phyloP scores from a whole-genome alignment of 2,888 invertebrate genomes.

The Tillus elongatus region DNA sequence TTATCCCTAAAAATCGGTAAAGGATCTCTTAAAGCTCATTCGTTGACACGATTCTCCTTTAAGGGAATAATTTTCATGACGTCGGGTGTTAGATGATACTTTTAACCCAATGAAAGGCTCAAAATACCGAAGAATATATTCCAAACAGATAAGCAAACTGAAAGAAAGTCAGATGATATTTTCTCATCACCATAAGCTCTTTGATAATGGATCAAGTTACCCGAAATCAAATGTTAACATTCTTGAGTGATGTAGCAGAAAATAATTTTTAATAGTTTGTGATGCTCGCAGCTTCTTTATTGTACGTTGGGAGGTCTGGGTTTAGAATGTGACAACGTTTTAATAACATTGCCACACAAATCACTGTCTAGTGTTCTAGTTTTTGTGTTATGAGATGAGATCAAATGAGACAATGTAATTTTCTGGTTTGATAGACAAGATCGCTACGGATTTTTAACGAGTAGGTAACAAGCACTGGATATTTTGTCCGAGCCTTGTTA shows the following conservation, averaged over 20 bases:
- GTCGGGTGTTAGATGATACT: too few relatives aligned
- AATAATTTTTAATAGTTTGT: conserved; percentile 38
- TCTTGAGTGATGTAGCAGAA: conserved; percentile 40
- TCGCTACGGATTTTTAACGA: conserved; percentile 28
- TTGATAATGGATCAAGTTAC: conserved; percentile 34
- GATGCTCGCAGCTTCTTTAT: conserved; percentile 38
- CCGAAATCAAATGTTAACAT: conserved; percentile 39
- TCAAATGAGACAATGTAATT: conserved; percentile 39
- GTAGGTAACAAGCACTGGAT: conserved; percentile 19
- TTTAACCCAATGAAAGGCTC: too few relatives aligned
- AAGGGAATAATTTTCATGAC: too few relatives aligned
- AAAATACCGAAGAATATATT: too few relatives aligned
- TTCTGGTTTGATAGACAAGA: conserved; percentile 38
- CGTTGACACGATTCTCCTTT: too few relatives aligned
- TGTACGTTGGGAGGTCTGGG: conserved; percentile 30
- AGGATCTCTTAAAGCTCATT: too few relatives aligned
- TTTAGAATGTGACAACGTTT: conserved; percentile 21
- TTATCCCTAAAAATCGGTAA: too few relatives aligned
- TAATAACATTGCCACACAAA: conserved; percentile 8
- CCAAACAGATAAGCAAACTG: conserved; percentile 28
- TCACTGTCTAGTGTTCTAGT: conserved; percentile 25
- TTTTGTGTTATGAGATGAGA: conserved; percentile 29
- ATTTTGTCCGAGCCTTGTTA: conserved; percentile 28
- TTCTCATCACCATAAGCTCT: conserved; percentile 18
- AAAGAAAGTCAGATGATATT: conserved; percentile 30